Percentiles rank a stretch among this genome's conserved stretches.
phyloP scores from a whole-genome alignment of 2,797 vertebrate genomes.

The Xiphophorus birchmanni region DNA sequence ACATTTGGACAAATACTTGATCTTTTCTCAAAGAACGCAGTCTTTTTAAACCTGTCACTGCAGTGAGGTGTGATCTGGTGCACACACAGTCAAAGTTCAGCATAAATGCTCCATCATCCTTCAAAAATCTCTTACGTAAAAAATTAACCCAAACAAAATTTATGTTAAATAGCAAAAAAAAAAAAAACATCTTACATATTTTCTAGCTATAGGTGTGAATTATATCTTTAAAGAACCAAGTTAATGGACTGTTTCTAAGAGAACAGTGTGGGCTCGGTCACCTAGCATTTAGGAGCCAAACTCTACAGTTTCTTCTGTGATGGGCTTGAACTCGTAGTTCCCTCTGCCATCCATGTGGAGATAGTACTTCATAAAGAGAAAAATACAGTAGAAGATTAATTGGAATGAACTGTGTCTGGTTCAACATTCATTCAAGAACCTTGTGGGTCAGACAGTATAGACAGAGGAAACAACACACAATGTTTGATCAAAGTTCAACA shows the following conservation, averaged over 20 bases:
- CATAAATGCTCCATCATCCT: background rate
- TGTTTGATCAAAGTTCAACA: background rate
- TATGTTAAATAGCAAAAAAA: constrained; percentile 52
- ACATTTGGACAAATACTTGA: background rate
- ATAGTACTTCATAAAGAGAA: constrained; percentile 83
- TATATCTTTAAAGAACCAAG: constrained; percentile 57
- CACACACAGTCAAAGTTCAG: background rate
- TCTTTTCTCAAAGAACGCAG: background rate
- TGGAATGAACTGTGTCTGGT: background rate
- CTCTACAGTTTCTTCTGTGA: constrained; percentile 95
- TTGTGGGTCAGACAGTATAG: background rate
- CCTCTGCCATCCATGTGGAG: constrained; percentile 98
- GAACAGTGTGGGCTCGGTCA: background rate
- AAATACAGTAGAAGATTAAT: background rate
- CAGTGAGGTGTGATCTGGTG: background rate
- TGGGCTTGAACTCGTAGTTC: constrained; percentile 95
- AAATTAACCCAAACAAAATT: constrained; percentile 61
- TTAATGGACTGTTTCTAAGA: constrained; percentile 43
- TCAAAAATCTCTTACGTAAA: background rate
- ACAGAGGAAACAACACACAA: background rate
- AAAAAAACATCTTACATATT: constrained; percentile 51
- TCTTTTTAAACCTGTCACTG: background rate
- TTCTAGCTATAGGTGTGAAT: constrained; percentile 65
- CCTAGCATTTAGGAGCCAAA: constrained; percentile 88
- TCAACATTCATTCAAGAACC: background rate